Evolutionary conservation across 2,797 vertebrate species (phyloP), one percentile per base, ranked within the genome.

Genomic region (Sphenopsis melanotis): DNA sequence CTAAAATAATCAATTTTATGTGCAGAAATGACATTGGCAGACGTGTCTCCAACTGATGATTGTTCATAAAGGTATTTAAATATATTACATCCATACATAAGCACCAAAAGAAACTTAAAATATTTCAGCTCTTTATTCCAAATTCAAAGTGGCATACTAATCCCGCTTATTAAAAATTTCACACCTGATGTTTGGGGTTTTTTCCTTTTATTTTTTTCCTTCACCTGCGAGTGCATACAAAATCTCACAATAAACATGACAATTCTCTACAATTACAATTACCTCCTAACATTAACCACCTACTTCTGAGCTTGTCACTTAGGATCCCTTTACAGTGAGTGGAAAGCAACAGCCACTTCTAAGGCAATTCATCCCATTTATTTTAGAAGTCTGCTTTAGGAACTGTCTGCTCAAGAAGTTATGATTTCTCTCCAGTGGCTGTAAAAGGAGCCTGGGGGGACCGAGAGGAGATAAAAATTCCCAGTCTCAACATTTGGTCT

Each of bases 351-450:
- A 86, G 69, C n/a, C 61, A 61, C 65, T 83, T 92, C 86, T 79
- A 84, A 89, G 59, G 83, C 66, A 96, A 92, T 89, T 77, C 39
- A 77, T 83, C 68, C 75, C 29, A 29, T 63, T 34, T 86, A 10
- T 85, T 94, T 95, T 32, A 91, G 60, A 83, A 70, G 50, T n/a
- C 69, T 91, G 60, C 68, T 93, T 77, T 77, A 83, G 72, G 47
- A 74, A 24, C 12, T 0, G 2, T 59, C 71, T 90, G 37, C 41
- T 79, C 15, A 36, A 63, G 83, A 95, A 91, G 79, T 63, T 87
- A 84, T 1, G 2, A 65, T 70, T 79, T 80, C 78, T 89, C 47
- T 89, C 82, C 82, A 74, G 68, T 63, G 75, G 10, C 50, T 79
- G 10, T 52, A 72, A 57, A 34, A 71, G 32, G 46, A 90, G 61